A percentile compares a stretch with the other conserved stretches of the same genome.
These are phyloP conservation scores for Gryllus longicercus DNA, from an alignment of 2,888 invertebrate species.

Conservation along the genomic window DNA sequence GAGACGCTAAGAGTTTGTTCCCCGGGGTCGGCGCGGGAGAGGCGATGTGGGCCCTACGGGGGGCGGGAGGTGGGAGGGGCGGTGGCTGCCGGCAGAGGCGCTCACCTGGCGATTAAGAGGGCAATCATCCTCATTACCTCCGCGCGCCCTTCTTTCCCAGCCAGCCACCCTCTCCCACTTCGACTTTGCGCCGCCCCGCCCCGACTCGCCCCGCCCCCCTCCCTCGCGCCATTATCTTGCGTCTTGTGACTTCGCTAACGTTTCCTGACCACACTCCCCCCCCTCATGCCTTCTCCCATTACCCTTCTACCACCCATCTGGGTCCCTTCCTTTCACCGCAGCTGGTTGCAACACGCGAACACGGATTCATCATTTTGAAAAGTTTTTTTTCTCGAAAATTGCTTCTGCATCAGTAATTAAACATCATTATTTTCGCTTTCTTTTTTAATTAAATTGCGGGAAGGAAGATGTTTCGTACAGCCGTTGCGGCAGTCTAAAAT, in stretches of 20 bases:
- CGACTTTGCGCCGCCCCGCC: neutral
- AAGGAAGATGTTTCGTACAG: conserved; percentile 17
- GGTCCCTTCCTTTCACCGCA: neutral
- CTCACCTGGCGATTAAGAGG: conserved; percentile 17
- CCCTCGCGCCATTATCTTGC: neutral
- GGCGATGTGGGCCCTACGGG: neutral
- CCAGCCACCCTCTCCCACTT: neutral
- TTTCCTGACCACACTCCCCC: conserved; percentile 4
- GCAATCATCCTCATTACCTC: conserved; percentile 6
- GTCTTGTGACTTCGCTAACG: conserved; percentile 8
- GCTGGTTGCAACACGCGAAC: neutral
- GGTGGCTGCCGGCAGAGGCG: conserved; percentile 1
- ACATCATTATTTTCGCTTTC: conserved; percentile 17
- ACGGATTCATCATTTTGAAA: conserved; percentile 17
- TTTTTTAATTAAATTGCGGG: conserved; percentile 17
- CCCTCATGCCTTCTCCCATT: neutral
- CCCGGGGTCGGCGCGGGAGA: neutral
- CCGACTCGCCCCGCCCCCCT: too few relatives aligned
- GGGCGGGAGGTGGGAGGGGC: neutral
- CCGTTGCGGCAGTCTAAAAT: neutral
- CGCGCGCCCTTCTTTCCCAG: neutral
- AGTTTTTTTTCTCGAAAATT: conserved; percentile 8
- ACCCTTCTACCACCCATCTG: neutral
- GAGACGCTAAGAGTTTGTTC: neutral
- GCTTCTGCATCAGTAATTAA: conserved; percentile 17